Conservation (phyloP, 1,140 invertebrate species). For the Vanessa atalanta region DNA sequence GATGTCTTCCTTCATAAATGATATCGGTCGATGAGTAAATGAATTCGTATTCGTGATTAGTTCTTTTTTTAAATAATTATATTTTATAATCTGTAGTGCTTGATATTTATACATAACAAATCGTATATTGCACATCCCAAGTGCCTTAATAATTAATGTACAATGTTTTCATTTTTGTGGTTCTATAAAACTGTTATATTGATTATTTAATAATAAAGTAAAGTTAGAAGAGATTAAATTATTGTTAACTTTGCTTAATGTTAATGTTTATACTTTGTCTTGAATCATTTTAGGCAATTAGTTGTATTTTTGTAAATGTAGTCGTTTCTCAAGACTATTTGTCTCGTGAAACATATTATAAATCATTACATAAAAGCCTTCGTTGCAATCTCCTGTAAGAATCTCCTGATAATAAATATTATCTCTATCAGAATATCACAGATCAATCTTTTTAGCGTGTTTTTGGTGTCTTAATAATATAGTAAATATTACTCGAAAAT, state of each 20-base stretch:
- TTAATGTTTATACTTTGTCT: constrained; percentile 70
- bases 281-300: constrained; percentile 50
- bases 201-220: constrained; percentile 67
- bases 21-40: constrained; percentile 62
- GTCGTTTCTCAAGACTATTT: constrained; percentile 33
- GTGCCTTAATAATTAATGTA: constrained; percentile 74
- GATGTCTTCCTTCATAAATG: constrained; percentile 22
- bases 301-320: constrained; percentile 56
- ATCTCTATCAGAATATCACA: constrained; percentile 11
- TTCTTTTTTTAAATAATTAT: constrained; percentile 52
- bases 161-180: constrained; percentile 70
- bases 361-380: constrained; percentile 49
- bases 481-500: constrained; percentile 20
- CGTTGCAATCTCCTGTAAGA: constrained; percentile 64
- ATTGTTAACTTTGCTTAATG: constrained; percentile 79
- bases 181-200: constrained; percentile 77
- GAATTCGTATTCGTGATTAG: constrained; percentile 49
- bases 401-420: constrained; percentile 50
- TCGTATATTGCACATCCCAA: constrained; percentile 69
- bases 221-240: constrained; percentile 79
- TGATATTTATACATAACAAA: constrained; percentile 73
- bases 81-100: constrained; percentile 67
- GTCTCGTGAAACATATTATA: constrained; percentile 38
- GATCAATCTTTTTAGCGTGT: neutral
- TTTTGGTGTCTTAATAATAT: constrained; percentile 1